A percentile compares a stretch with the other conserved stretches of the same genome.
Conservation (phyloP, 2,888 invertebrate species). For the Platynereis dumerilii region DNA sequence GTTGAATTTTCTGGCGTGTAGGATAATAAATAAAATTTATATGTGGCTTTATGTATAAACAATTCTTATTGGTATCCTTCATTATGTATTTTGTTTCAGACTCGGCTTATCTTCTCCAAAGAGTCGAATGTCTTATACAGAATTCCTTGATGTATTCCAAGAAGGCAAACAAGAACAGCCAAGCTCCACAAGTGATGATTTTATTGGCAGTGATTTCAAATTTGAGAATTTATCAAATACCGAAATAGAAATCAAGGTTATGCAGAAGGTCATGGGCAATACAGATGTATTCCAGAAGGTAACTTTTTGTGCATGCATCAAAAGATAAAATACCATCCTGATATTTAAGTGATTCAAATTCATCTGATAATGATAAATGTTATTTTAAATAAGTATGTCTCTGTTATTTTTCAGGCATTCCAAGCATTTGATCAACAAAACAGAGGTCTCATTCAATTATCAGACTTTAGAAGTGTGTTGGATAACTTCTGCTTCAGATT, state of each 20-base stretch:
- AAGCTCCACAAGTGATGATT: slow-evolving; percentile 32
- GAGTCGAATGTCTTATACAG: slow-evolving; percentile 50
- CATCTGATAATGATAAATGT: no score
- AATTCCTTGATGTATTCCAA: slow-evolving; percentile 58
- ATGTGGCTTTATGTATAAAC: background rate
- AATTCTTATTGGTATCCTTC: background rate
- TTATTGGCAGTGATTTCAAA: background rate
- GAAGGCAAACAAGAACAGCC: slow-evolving; percentile 56
- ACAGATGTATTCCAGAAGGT: slow-evolving; percentile 53
- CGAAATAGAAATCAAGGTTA: slow-evolving; percentile 49
- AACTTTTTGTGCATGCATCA: slow-evolving; percentile 14
- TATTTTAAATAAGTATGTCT: no score
- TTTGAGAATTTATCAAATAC: slow-evolving; percentile 40
- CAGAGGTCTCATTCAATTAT: slow-evolving; percentile 44
- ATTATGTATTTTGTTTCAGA: slow-evolving; percentile 37
- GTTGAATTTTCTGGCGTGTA: background rate
- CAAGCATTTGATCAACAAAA: slow-evolving; percentile 54
- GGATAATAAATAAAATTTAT: background rate
- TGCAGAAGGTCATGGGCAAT: slow-evolving; percentile 44
- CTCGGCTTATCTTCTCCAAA: slow-evolving; percentile 48
- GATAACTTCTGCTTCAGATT: slow-evolving; percentile 59
- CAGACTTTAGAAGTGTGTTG: slow-evolving; percentile 53
- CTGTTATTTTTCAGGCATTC: no score
- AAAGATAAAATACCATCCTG: no score
- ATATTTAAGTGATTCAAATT: no score